Evolutionary conservation across 2,113 vertebrate species (phyloP), one percentile per base, ranked within the genome.

Genomic region (Tympanuchus pallidicinctus): DNA sequence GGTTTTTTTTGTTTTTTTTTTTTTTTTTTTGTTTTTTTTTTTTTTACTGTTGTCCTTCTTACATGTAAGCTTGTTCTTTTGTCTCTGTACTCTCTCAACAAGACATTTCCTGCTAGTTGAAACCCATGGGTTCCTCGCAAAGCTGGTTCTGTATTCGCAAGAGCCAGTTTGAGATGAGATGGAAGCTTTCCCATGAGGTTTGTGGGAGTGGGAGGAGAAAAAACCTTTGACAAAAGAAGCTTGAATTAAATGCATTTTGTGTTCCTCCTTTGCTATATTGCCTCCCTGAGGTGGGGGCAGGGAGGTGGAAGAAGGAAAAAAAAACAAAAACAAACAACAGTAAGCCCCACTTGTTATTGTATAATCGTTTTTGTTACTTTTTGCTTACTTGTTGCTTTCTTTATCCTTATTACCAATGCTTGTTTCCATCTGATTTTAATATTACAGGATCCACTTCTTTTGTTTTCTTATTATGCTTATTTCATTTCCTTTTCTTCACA

Each of bases 91-190:
- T 14, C 42, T 50, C 10, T 59, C 0, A 27, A 25, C 50, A 52
- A 52, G 50, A 52, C 13, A 14, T 52, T 22, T 79, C 13, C 56
- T 74, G 64, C 48, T 70, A 43, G 16, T 14, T 71, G 57, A 34
- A 43, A 4, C 13, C 25, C 54, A 3, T 38, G 43, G 36, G 25
- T 45, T 80, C 21, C 13, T 61, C 0, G 6, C 3, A 0, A 2
- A 19, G 40, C 78, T 45, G 45, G 1, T 47, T 34, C 47, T 77
- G 18, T 22, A 32, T 34, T 42, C 24, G 12, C 11, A 3, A 5
- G 6, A 32, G 22, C 52, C 11, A 5, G 13, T 30, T 84, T 76
- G 36, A 57, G 15, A 22, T 66, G 45, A 67, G 13, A 22, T 24
- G 5, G 54, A 48, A 16, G 66, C 71, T 54, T 69, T 30, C 11